These are phyloP conservation scores for Meta bourneti DNA, from an alignment of 2,888 invertebrate species.

Conservation along the genomic window DNA sequence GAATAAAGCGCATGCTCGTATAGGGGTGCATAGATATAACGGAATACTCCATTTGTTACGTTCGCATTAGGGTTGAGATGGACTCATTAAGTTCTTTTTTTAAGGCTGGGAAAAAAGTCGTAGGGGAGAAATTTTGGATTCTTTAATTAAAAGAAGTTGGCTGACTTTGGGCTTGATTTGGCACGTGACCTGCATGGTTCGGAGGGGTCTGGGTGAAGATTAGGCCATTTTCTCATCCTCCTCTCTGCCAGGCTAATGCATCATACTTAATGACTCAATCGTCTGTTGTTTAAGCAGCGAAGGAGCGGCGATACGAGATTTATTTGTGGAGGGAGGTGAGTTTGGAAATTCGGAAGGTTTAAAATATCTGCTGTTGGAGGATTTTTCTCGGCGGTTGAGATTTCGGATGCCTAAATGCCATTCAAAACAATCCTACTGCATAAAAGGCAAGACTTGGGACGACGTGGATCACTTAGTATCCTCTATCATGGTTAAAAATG, in stretches of 20 bases:
- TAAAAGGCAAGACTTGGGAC: too few species aligned
- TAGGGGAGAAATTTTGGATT: conserved; percentile 11
- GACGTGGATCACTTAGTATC: too few species aligned
- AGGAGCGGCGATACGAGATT: not conserved
- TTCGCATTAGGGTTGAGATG: conserved; percentile 59
- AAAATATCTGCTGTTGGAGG: not conserved
- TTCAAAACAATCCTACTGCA: too few species aligned
- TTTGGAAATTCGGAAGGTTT: not conserved
- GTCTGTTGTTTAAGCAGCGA: conserved; percentile 3
- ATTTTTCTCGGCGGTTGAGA: too few species aligned
- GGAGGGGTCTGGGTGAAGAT: conserved; percentile 7
- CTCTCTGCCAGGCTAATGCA: conserved; percentile 5
- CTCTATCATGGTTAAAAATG: too few species aligned
- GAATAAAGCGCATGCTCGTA: conserved; percentile 3
- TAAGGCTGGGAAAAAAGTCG: conserved; percentile 4
- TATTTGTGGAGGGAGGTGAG: not conserved
- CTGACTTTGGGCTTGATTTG: conserved; percentile 65
- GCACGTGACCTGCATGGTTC: conserved; percentile 45
- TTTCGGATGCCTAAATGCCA: too few species aligned
- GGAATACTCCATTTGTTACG: conserved; percentile 59
- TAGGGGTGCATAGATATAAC: conserved; percentile 27
- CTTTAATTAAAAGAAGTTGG: conserved; percentile 72
- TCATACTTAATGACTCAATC: conserved; percentile 50
- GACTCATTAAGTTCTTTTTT: conserved; percentile 59
- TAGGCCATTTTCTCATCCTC: conserved; percentile 10